Evolutionary conservation across 1,140 invertebrate species (phyloP).

Genomic region (Dinoponera quadriceps): DNA sequence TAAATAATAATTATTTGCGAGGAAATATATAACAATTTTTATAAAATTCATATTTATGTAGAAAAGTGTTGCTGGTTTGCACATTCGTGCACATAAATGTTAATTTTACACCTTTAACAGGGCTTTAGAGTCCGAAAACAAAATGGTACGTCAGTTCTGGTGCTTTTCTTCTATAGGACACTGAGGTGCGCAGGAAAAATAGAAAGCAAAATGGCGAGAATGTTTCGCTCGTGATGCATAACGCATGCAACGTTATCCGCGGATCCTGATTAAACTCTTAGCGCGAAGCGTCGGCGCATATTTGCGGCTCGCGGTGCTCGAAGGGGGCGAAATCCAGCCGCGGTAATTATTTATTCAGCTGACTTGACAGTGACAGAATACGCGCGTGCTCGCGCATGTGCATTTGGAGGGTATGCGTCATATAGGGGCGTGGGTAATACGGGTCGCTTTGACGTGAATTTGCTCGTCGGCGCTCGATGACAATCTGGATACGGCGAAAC

Average conservation of each 20-base stretch:
- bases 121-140: no score
- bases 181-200: no score
- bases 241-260: background rate
- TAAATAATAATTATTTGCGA: no score
- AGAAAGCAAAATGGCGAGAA: no score
- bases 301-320: constrained; percentile 8
- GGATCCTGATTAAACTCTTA: constrained; percentile 36
- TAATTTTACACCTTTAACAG: no score
- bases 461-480: constrained; percentile 32
- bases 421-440: constrained; percentile 42
- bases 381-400: constrained; percentile 23
- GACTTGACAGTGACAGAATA: constrained; percentile 59
- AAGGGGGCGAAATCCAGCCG: background rate
- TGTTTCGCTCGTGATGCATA: background rate
- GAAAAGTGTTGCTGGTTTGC: no score
- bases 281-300: constrained; percentile 10
- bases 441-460: constrained; percentile 41
- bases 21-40: no score
- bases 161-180: no score
- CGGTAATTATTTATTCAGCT: constrained; percentile 62
- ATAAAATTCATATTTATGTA: no score
- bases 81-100: no score
- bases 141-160: no score
- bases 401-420: constrained; percentile 3
- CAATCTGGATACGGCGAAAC: constrained; percentile 11